Evolutionary conservation across 2,113 vertebrate species (phyloP).

Genomic region (Phalacrocorax carbo): DNA sequence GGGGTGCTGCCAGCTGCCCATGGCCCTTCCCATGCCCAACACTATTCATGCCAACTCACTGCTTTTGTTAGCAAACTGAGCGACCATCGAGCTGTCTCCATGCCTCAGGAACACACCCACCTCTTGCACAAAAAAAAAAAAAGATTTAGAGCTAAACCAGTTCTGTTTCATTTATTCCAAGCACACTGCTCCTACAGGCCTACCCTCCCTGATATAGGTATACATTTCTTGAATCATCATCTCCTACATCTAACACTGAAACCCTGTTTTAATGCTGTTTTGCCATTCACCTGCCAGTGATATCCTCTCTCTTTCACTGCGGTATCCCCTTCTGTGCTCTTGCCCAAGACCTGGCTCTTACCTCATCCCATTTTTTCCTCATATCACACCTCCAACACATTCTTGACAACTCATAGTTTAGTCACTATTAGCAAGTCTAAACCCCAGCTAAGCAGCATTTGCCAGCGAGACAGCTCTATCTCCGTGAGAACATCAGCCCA

Average conservation of each 20-base stretch:
- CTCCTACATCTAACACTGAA: neutral
- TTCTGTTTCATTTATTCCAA: neutral
- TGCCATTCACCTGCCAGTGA: neutral
- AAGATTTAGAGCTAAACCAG: neutral
- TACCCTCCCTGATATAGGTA: rapidly evolving
- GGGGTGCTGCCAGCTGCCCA: neutral
- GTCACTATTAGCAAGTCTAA: neutral
- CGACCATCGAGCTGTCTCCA: neutral
- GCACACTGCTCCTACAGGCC: neutral
- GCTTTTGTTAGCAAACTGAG: neutral
- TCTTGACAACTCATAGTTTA: neutral
- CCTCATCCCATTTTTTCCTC: neutral
- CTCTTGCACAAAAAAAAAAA: neutral
- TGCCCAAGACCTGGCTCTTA: slow-evolving; percentile 23
- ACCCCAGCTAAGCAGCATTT: neutral
- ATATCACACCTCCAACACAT: neutral
- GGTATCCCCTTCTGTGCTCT: neutral
- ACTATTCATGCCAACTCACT: neutral
- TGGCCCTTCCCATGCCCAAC: neutral
- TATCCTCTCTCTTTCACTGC: neutral
- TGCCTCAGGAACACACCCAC: neutral
- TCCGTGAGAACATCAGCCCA: neutral
- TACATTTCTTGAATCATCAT: neutral
- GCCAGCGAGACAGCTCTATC: neutral
- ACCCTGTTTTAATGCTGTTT: neutral